Base-by-base conservation (phyloP, 2,113 vertebrate species). In the Dolichotis patagonum region DNA sequence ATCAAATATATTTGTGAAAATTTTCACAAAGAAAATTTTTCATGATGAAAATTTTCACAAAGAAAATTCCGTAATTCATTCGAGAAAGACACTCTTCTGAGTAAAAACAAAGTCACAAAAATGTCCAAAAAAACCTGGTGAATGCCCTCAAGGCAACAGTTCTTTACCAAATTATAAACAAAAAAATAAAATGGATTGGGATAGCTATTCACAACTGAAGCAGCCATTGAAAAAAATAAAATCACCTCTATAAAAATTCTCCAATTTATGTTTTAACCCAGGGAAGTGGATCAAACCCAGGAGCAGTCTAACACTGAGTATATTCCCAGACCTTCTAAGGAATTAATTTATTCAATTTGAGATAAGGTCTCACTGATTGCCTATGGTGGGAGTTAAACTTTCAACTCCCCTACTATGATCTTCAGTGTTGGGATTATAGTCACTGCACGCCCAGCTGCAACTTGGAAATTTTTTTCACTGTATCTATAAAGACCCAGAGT, bases 141-240 rank as follows among this genome's bases (percentile, higher is more conserved):
- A 96, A 95, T 30, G 58, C 62, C 28, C 65, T 41, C 20, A 93
- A 95, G 16, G 67, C 35, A 14, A 69, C 9, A 90, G 49, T 14
- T 35, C 88, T 75, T 88, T 46, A 62, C 78, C 32, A 90, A 46
- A 83, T 92, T 92, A n/a, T 20, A 91, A 88, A 24, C 75, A 32
- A 86, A 91, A 91, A 91, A 93, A 41, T 58, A 71, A 97, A 94
- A 83, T 26, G 89, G 14, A 91, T 52, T 46, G 62, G 38, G 87
- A 80, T 8, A 77, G 24, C 49, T 88, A 65, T 73, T 82, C 85
- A 52, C 30, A 88, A 56, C 88, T 87, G n/a, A 96, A 92, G 28
- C 8, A 78, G 1, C 7, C 35, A 90, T 16, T 69, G 35, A 7
- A 96, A 94, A 94, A 65, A 92, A 77, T 88, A 93, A 78, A 92